Percentiles rank a stretch among this genome's conserved stretches.
Evolutionary conservation across 2,888 invertebrate species (phyloP).

Genomic region (Pelosia muscerda): DNA sequence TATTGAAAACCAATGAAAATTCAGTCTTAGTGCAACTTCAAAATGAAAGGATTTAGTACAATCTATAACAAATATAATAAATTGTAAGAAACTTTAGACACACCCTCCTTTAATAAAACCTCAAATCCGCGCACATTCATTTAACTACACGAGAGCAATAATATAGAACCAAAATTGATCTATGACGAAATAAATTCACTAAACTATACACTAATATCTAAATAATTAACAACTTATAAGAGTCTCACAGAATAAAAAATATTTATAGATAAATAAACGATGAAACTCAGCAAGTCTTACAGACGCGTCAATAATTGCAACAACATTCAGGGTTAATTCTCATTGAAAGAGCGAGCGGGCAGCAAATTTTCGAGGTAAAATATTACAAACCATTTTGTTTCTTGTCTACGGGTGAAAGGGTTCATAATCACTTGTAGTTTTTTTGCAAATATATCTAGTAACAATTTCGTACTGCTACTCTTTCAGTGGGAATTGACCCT

Average conservation of each 20-base stretch:
- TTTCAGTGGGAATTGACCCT: too few relatives aligned
- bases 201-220: conserved; percentile 61
- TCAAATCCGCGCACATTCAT: conserved; percentile 47
- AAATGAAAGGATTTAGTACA: conserved; percentile 8
- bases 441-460: too few relatives aligned
- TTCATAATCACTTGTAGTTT: too few relatives aligned
- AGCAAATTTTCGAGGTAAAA: too few relatives aligned
- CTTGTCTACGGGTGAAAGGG: too few relatives aligned
- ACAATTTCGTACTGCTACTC: too few relatives aligned
- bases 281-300: conserved; percentile 66
- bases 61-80: not conserved
- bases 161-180: conserved; percentile 55
- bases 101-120: conserved; percentile 19
- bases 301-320: conserved; percentile 66
- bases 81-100: not conserved
- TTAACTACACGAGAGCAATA: conserved; percentile 43
- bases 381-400: too few relatives aligned
- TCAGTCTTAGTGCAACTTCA: conserved; percentile 12
- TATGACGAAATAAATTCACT: conserved; percentile 67
- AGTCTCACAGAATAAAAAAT: conserved; percentile 53
- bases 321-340: conserved; percentile 53
- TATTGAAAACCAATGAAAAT: not conserved
- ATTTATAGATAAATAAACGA: conserved; percentile 43
- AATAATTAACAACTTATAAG: conserved; percentile 58
- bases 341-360: too few relatives aligned